A percentile compares a stretch with the other conserved stretches of the same genome.
phyloP scores from a whole-genome alignment of 1,140 invertebrate species.

The Drosophila watanabei region DNA sequence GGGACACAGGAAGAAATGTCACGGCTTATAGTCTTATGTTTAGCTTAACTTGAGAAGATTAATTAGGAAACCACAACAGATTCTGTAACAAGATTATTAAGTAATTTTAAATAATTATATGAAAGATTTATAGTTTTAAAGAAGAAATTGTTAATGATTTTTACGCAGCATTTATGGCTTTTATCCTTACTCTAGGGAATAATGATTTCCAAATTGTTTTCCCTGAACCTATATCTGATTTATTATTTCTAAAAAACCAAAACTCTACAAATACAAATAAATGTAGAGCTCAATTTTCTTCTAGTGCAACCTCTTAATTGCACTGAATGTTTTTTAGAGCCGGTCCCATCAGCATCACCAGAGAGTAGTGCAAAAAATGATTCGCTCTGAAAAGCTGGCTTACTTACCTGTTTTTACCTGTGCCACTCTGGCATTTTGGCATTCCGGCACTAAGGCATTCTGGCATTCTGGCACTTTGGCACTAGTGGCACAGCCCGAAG shows the following conservation, averaged over 20 bases:
- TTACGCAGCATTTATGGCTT: not conserved
- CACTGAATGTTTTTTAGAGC: conserved; percentile 17
- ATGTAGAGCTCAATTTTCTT: not conserved
- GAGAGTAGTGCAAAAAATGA: conserved; percentile 30
- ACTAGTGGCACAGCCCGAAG: conserved; percentile 24
- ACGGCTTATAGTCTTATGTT: not conserved
- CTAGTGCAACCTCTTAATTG: conserved; percentile 27
- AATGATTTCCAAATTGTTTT: not conserved
- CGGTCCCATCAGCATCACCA: conserved; percentile 6
- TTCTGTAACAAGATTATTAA: not conserved
- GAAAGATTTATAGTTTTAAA: not conserved
- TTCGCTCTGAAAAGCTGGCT: conserved; percentile 15
- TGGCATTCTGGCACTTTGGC: conserved; percentile 9
- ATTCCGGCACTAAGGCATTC: conserved; percentile 13
- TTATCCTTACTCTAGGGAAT: not conserved
- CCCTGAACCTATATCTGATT: too few relatives aligned
- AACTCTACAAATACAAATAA: too few relatives aligned
- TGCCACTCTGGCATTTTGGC: conserved; percentile 6
- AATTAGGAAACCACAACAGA: not conserved
- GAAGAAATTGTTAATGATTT: not conserved
- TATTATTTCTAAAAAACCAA: too few relatives aligned
- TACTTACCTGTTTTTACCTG: conserved; percentile 10
- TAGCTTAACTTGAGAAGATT: not conserved
- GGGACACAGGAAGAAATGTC: not conserved
- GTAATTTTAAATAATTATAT: not conserved